These are phyloP conservation scores for Hyles vespertilio DNA, from an alignment of 1,140 invertebrate genomes.

Conservation along the genomic window DNA sequence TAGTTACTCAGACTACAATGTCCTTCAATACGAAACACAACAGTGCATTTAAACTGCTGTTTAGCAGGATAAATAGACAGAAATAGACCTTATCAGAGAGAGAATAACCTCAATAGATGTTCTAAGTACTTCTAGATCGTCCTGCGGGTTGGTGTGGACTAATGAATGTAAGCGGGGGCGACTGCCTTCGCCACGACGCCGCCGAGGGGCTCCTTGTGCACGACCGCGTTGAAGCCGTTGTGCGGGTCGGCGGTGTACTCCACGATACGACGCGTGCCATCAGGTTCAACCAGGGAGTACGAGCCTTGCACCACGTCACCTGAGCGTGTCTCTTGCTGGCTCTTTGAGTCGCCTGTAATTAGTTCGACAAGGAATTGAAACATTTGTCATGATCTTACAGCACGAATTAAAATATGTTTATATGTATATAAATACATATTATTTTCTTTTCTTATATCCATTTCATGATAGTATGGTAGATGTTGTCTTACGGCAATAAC, in stretches of 20 bases:
- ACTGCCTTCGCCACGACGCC: slow-evolving; percentile 46
- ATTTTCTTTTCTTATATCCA: no score
- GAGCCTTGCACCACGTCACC: slow-evolving; percentile 81
- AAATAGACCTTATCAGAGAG: background rate
- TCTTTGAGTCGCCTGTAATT: slow-evolving; percentile 69
- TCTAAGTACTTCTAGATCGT: background rate
- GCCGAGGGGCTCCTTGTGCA: slow-evolving; percentile 62
- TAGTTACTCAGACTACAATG: no score
- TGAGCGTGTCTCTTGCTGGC: slow-evolving; percentile 69
- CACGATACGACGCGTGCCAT: slow-evolving; percentile 80
- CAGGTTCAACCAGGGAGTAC: slow-evolving; percentile 80
- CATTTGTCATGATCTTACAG: no score
- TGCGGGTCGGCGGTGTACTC: slow-evolving; percentile 79
- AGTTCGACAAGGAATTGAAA: background rate
- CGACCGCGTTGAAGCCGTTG: slow-evolving; percentile 76
- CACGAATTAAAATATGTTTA: no score
- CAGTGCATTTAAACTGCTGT: background rate
- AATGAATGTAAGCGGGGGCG: slow-evolving; percentile 41
- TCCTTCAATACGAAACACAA: no score
- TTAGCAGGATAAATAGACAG: no score
- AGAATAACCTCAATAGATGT: background rate
- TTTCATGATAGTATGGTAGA: no score
- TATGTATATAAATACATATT: no score
- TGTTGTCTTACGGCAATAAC: no score
- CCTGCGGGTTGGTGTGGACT: slow-evolving; percentile 12